phyloP scores from a whole-genome alignment of 2,797 vertebrate genomes.

The Rhyacichthys aspro region DNA sequence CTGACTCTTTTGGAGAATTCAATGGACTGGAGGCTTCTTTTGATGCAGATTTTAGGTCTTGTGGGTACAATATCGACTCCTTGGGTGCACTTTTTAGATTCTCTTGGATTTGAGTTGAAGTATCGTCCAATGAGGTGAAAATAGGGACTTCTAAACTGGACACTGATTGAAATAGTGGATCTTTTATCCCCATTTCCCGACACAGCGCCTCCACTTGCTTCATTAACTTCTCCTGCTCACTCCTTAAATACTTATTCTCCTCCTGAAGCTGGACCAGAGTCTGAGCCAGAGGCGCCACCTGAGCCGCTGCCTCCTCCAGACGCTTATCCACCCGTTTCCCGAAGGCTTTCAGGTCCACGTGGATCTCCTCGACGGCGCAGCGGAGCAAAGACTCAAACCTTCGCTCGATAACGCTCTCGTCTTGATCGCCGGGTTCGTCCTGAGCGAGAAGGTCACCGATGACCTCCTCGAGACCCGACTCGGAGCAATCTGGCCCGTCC shows the following conservation, averaged over 20 bases:
- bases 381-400: constrained; percentile 71
- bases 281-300: constrained; percentile 72
- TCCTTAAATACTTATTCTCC: constrained; percentile 83
- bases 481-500: constrained; percentile 58
- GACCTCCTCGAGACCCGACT: constrained; percentile 68
- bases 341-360: constrained; percentile 83
- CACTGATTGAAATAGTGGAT: constrained; percentile 37
- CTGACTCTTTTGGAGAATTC: not conserved
- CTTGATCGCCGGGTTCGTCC: constrained; percentile 55
- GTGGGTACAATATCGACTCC: not conserved
- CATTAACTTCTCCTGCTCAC: constrained; percentile 81
- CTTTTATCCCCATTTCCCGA: constrained; percentile 66
- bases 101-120: no score
- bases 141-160: constrained; percentile 13
- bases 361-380: constrained; percentile 79
- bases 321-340: constrained; percentile 73
- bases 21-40: not conserved
- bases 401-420: constrained; percentile 46
- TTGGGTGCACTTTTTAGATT: not conserved
- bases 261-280: constrained; percentile 77
- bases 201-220: constrained; percentile 79
- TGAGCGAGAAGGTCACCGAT: constrained; percentile 70
- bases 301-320: constrained; percentile 69
- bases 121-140: no score
- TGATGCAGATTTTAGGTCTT: not conserved